phyloP scores from a whole-genome alignment of 2,888 invertebrate genomes.

The Deroplatys truncata region DNA sequence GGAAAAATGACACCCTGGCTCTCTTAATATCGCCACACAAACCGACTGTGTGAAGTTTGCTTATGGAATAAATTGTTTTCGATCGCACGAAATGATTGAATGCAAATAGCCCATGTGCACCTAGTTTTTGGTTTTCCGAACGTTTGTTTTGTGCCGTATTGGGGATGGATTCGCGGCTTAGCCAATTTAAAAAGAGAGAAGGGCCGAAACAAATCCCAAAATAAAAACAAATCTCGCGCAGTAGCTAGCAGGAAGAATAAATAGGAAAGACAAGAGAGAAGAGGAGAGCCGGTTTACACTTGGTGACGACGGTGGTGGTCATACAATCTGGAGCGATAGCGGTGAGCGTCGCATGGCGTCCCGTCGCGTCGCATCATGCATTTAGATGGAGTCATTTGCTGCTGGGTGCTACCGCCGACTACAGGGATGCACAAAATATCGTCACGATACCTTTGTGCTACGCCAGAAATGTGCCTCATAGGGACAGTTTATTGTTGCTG shows the following conservation, averaged over 20 bases:
- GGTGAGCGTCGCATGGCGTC: background rate
- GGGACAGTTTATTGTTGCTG: too few species aligned
- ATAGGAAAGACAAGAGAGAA: too few species aligned
- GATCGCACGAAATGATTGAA: background rate
- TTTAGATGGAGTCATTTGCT: slow-evolving; percentile 49
- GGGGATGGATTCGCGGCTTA: background rate
- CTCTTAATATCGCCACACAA: too few species aligned
- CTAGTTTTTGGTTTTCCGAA: background rate
- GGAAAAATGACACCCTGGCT: too few species aligned
- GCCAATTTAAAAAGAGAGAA: background rate
- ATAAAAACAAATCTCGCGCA: background rate
- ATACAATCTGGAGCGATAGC: slow-evolving; percentile 36
- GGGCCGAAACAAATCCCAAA: background rate
- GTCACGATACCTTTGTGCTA: background rate
- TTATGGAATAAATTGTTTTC: background rate
- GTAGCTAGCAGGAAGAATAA: too few species aligned
- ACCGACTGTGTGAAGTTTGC: too few species aligned
- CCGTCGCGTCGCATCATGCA: slow-evolving; percentile 43
- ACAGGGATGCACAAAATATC: background rate
- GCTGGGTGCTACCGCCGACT: background rate
- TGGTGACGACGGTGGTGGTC: slow-evolving; percentile 38
- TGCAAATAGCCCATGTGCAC: background rate
- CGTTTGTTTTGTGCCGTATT: background rate
- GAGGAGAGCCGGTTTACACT: background rate
- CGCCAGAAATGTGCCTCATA: too few species aligned